Conservation (phyloP, 2,113 vertebrate genomes). For the Laticauda laticaudata region DNA sequence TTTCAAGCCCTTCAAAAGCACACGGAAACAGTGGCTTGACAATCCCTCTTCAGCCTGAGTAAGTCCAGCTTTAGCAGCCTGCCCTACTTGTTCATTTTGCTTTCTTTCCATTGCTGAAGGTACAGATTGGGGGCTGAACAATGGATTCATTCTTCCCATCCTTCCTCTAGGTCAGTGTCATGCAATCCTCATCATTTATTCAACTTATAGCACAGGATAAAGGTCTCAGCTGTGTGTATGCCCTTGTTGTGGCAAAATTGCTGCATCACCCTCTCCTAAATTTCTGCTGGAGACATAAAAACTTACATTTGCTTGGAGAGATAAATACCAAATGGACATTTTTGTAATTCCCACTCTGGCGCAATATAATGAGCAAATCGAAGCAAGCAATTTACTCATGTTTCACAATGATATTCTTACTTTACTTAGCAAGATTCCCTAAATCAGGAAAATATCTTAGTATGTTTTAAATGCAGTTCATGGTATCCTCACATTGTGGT, state of each 20-base stretch:
- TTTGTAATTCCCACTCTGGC: not conserved
- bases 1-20: conserved; percentile 52
- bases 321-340: rapidly evolving
- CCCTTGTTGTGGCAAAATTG: not conserved
- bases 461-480: not conserved
- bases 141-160: conserved; percentile 7
- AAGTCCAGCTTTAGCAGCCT: conserved; percentile 4
- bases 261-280: not conserved
- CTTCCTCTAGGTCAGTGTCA: not conserved
- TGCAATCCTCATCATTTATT: not conserved
- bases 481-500: not conserved
- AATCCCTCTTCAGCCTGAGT: not conserved
- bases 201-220: not conserved
- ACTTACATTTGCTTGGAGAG: not conserved
- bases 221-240: not conserved
- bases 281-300: not conserved
- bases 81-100: conserved; percentile 20
- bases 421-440: not conserved
- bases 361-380: not conserved
- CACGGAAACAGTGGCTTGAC: conserved; percentile 32
- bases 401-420: not conserved
- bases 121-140: not conserved
- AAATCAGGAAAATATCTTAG: not conserved
- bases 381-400: not conserved
- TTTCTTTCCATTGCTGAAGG: conserved; percentile 31